Base-by-base conservation (phyloP, 1,140 invertebrate species). In the Drosophila ercepeae region DNA sequence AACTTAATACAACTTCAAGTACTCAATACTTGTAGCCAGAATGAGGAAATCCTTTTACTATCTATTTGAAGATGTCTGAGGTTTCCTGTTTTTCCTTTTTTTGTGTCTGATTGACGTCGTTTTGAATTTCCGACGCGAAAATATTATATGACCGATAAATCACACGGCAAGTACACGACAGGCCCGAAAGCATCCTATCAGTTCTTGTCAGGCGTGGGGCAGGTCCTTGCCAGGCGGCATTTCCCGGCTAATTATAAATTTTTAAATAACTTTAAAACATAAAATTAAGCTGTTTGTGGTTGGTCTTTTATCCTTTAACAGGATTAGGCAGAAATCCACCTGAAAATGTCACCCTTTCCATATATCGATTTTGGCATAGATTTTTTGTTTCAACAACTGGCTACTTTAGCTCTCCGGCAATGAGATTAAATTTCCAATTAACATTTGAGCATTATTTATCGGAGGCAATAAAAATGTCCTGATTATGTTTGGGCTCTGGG, bases 371-470 rank as follows among this genome's bases (percentile, higher is more conserved):
- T 14, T 25, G 13, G 9, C 27, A 9, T n/a, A 14, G 11, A 13
- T 39, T 39, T 39, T 39, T 39, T 7, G 11, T 25, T 44, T 27
- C 23, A 34, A 51, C 14, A 16, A 3, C 34, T 51, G 54, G 51
- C 23, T 41, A 59, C 41, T 58, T 36, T 58, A 36, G 11, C 58
- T 39, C 36, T 45, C 18, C 27, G 21, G 25, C 49, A 7, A 44
- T n/a, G 25, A 65, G 42, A 88, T 88, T 88, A 82, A 82, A 78
- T 88, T 88, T 82, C 82, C 83, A 88, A 88, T 88, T 88, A 88
- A 88, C 82, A 88, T 75, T 88, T 23, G 60, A 88, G 82, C 83
- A 69, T 88, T 88, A 88, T 88, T 88, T 89, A 88, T 88, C 82
- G 73, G 83, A 32, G 74, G 65, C 82, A 68, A 88, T 88, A 88